A percentile compares a stretch with the other conserved stretches of the same genome.
phyloP scores from a whole-genome alignment of 2,888 invertebrate species.

The Archips xylosteana region DNA sequence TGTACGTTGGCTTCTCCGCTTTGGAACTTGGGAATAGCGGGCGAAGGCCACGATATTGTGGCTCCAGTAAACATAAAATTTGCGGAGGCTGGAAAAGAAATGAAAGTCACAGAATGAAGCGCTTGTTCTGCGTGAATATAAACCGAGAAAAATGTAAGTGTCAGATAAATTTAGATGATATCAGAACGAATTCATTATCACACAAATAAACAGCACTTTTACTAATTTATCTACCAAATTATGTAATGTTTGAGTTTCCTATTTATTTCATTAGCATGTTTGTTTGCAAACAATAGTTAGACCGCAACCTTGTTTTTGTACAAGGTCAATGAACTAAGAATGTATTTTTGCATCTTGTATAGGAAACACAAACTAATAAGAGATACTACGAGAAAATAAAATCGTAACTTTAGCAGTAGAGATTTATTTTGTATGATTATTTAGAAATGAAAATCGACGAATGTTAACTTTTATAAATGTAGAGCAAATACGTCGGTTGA shows the following conservation, averaged over 20 bases:
- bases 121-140: neutral
- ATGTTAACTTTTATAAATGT: neutral
- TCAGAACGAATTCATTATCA: neutral
- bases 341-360: neutral
- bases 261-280: neutral
- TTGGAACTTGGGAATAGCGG: constrained; percentile 83
- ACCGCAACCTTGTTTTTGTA: neutral
- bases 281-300: constrained; percentile 1
- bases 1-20: constrained; percentile 70
- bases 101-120: neutral
- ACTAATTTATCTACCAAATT: neutral
- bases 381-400: neutral
- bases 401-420: neutral
- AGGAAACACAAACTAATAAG: too few relatives aligned
- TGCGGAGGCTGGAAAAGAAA: constrained; percentile 67
- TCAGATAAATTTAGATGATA: too few relatives aligned
- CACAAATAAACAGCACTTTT: neutral
- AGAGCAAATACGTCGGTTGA: neutral
- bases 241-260: neutral
- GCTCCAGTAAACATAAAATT: constrained; percentile 79
- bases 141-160: neutral
- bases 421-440: neutral
- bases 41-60: constrained; percentile 82
- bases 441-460: neutral
- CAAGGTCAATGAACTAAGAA: neutral